Conservation (phyloP, 2,113 vertebrate species). For the Hiodon tergisus region DNA sequence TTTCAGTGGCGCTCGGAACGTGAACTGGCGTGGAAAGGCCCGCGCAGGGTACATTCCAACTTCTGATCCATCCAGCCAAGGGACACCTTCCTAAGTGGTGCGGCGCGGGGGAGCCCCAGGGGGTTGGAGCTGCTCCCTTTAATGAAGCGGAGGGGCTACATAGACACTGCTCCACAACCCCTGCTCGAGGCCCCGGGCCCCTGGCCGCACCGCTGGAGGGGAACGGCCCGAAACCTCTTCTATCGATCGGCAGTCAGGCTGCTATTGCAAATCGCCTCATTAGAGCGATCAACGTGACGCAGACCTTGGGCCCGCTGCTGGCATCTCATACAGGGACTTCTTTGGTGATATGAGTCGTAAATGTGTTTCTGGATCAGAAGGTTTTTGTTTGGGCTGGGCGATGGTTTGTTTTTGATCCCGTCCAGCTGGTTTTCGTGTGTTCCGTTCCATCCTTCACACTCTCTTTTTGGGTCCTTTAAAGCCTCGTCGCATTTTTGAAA, state of each 20-base stretch:
- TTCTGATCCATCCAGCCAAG: constrained; percentile 7
- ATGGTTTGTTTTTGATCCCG: not conserved
- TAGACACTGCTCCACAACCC: not conserved
- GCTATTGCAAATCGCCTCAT: constrained; percentile 72
- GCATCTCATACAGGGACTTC: constrained; percentile 58
- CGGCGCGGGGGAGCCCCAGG: not conserved
- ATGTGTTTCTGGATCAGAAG: constrained; percentile 28
- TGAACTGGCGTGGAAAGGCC: not conserved
- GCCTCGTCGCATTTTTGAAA: too few relatives aligned
- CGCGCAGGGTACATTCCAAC: not conserved
- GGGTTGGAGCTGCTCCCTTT: not conserved
- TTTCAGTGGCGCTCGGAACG: not conserved
- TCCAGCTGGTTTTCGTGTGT: too few relatives aligned
- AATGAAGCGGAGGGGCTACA: not conserved
- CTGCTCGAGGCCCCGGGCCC: too few relatives aligned
- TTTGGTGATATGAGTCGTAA: constrained; percentile 64
- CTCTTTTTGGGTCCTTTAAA: too few relatives aligned
- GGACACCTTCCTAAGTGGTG: constrained; percentile 4
- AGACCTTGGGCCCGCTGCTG: constrained; percentile 72
- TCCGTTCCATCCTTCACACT: too few relatives aligned
- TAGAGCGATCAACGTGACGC: constrained; percentile 73
- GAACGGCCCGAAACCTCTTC: constrained; percentile 58
- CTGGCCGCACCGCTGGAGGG: constrained; percentile 37
- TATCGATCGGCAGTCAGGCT: constrained; percentile 71
- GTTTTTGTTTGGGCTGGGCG: not conserved